Evolutionary conservation across 2,888 invertebrate genomes (phyloP), one percentile per base, ranked within the genome.

Genomic region (Dolichopus griseipennis): DNA sequence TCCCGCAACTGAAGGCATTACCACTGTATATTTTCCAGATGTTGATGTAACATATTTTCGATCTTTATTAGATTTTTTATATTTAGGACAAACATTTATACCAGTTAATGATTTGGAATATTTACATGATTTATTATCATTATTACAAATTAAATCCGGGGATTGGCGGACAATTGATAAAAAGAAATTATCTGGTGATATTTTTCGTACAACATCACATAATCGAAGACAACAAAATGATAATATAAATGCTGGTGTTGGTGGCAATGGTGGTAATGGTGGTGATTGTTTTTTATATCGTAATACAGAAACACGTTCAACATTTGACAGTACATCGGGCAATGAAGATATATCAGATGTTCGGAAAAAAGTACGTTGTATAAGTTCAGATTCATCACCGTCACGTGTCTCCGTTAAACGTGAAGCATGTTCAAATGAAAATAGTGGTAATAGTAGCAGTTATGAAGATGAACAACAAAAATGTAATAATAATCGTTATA

Each of bases 81-180:
- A 93, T 81, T 91, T 92, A 75, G 93, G 93, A 69, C 92, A 93
- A 83, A 91, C 92, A 72, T 81, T 81, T 73, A 80, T 82, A 67
- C 80, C 81, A 22, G 80, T 81, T 20, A 74, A 80, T 75, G 92
- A 93, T 83, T 87, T 93, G 74, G 89, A 90, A 77, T 91, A 90
- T 76, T 86, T 93, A 83, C 89, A 91, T 82, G 92, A 92, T 80
- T 82, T 93, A 68, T 89, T 93, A 79, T 89, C 92, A 79, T 83
- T 93, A 74, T 82, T 93, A 75, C 92, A 92, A 84, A 93, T 93
- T 73, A 92, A 92, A 81, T 90, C 92, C 72, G 92, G 92, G 75
- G 87, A 89, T 76, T 89, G 89, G 89, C 84, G 85, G 77, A 84
- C 85, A 62, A 80, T 78, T 63, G 80, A 81, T 78, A 75, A 85